Evolutionary conservation across 2,888 invertebrate genomes (phyloP).

Genomic region (Sphecodes monilicornis): DNA sequence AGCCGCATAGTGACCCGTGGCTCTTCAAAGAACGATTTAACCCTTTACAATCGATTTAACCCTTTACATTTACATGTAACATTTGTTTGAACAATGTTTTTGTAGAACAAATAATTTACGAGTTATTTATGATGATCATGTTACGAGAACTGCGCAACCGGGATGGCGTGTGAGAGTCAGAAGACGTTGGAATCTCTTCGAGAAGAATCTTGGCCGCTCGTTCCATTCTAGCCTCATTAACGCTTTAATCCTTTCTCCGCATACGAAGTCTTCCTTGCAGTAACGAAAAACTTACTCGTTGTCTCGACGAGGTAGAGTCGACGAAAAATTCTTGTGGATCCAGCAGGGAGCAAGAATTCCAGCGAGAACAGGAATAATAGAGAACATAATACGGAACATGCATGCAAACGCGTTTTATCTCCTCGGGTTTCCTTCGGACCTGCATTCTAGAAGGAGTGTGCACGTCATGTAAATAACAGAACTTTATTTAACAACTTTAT

Average conservation of each 20-base stretch:
- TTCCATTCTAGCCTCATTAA: conserved; percentile 8
- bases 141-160: background rate
- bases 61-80: too few relatives aligned
- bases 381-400: background rate
- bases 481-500: too few relatives aligned
- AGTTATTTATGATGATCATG: too few relatives aligned
- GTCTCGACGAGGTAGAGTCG: background rate
- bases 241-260: background rate
- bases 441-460: background rate
- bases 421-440: background rate
- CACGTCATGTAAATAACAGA: background rate
- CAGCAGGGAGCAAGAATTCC: background rate
- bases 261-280: background rate
- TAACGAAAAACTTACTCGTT: background rate
- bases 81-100: too few relatives aligned
- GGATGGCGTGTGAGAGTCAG: background rate
- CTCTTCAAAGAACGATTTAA: background rate
- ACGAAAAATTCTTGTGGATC: conserved; percentile 3
- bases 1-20: conserved; percentile 11
- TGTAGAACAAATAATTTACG: too few relatives aligned
- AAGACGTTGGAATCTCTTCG: conserved; percentile 11
- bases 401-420: conserved; percentile 2
- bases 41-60: background rate
- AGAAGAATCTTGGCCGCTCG: background rate
- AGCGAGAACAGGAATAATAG: background rate